Evolutionary conservation across 2,797 vertebrate species (phyloP).

Genomic region (Apogon talboti): DNA sequence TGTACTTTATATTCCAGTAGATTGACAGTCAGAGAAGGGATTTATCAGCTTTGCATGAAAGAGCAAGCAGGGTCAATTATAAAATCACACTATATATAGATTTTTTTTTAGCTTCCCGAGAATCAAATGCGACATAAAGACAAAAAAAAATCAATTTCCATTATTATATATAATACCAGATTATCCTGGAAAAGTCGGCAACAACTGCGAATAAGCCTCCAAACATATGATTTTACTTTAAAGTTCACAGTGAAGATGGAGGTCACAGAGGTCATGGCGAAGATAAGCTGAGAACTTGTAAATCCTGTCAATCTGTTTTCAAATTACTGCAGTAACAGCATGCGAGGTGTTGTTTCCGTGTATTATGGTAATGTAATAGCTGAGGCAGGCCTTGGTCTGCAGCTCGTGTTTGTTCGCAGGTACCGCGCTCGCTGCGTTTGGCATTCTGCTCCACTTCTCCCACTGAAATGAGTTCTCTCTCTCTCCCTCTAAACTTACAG

Average conservation of each 20-base stretch:
- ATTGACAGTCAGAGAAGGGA: conserved; percentile 43
- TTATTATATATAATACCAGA: conserved; percentile 71
- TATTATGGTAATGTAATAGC: conserved; percentile 80
- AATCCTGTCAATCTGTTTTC: conserved; percentile 78
- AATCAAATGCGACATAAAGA: conserved; percentile 45
- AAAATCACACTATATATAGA: conserved; percentile 68
- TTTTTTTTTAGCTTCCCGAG: conserved; percentile 26
- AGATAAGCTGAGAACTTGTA: conserved; percentile 72
- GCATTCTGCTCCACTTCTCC: conserved; percentile 82
- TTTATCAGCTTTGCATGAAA: conserved; percentile 65
- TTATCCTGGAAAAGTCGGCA: conserved; percentile 66
- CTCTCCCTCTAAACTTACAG: conserved; percentile 73
- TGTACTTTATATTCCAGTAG: conserved; percentile 27
- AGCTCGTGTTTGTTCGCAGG: conserved; percentile 72
- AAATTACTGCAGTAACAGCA: conserved; percentile 72
- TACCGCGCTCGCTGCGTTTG: conserved; percentile 66
- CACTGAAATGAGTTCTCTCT: conserved; percentile 82
- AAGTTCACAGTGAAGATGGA: conserved; percentile 72
- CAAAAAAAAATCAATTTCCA: conserved; percentile 66
- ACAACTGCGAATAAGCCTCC: conserved; percentile 64
- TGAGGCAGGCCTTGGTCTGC: conserved; percentile 70
- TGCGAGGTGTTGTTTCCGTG: conserved; percentile 78
- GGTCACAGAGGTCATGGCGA: conserved; percentile 70
- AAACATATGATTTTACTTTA: conserved; percentile 48
- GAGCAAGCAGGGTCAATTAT: conserved; percentile 77